These are phyloP conservation scores for Enteromius thamalakanensis DNA, from an alignment of 2,797 vertebrate species.

Conservation along the genomic window DNA sequence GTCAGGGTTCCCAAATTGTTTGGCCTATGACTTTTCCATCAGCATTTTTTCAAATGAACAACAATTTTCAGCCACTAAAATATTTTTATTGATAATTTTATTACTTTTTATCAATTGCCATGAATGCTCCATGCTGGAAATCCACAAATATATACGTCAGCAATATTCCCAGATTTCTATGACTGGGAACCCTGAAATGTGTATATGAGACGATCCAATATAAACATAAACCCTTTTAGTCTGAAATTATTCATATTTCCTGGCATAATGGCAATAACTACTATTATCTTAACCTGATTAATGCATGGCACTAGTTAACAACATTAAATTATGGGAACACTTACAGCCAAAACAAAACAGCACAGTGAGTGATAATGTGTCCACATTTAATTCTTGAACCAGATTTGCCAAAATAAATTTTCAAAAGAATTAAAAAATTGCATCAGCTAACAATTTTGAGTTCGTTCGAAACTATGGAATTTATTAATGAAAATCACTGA, in stretches of 20 bases:
- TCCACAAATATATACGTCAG: not conserved
- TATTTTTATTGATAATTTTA: not conserved
- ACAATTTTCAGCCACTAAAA: not conserved
- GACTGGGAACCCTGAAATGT: not conserved
- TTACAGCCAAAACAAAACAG: conserved; percentile 13
- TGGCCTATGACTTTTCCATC: not conserved
- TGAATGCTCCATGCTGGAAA: not conserved
- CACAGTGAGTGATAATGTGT: not conserved
- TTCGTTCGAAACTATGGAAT: not conserved
- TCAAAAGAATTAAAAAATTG: not conserved
- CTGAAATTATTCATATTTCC: not conserved
- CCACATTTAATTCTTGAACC: not conserved
- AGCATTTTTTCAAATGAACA: not conserved
- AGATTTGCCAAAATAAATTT: not conserved
- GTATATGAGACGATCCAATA: not conserved
- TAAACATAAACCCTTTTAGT: not conserved
- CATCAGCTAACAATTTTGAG: not conserved
- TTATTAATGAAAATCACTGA: not conserved
- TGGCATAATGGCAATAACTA: conserved; percentile 4
- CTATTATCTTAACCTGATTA: conserved; percentile 5
- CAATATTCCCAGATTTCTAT: not conserved
- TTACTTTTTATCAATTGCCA: not conserved
- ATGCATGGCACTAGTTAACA: conserved; percentile 13
- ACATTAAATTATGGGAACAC: conserved; percentile 20
- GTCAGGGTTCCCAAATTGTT: not conserved